These are phyloP conservation scores for Microtus obscurus DNA, from an alignment of 2,797 vertebrate species.

Conservation along the genomic window DNA sequence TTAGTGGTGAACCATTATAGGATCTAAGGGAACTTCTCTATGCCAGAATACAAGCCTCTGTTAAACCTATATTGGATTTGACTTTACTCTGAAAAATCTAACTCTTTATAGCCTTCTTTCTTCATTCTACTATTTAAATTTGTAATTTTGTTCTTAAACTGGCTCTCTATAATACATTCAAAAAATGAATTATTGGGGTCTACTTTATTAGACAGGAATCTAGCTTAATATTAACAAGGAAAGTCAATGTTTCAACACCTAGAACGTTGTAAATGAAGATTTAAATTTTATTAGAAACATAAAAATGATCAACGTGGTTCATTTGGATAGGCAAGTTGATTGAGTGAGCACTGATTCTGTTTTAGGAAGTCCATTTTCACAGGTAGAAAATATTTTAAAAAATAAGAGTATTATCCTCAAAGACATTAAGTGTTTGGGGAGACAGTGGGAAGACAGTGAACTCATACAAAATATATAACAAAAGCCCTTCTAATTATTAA, in stretches of 20 bases:
- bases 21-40: not conserved
- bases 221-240: slow-evolving; percentile 1
- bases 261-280: not conserved
- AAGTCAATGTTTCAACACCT: slow-evolving; percentile 19
- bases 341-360: not conserved
- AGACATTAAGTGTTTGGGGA: not conserved
- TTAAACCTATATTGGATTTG: not conserved
- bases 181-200: not conserved
- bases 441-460: not conserved
- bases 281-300: slow-evolving; percentile 14
- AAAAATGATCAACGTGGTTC: not conserved
- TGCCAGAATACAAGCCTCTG: slow-evolving; percentile 1
- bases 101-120: not conserved
- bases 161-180: not conserved
- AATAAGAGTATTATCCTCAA: not conserved
- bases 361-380: not conserved
- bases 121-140: not conserved
- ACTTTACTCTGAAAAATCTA: not conserved
- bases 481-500: not conserved
- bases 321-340: not conserved
- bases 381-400: not conserved
- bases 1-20: slow-evolving; percentile 21
- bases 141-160: not conserved
- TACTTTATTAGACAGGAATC: not conserved
- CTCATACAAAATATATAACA: not conserved